phyloP scores from a whole-genome alignment of 2,888 invertebrate species.

The Mythimna ferrago region DNA sequence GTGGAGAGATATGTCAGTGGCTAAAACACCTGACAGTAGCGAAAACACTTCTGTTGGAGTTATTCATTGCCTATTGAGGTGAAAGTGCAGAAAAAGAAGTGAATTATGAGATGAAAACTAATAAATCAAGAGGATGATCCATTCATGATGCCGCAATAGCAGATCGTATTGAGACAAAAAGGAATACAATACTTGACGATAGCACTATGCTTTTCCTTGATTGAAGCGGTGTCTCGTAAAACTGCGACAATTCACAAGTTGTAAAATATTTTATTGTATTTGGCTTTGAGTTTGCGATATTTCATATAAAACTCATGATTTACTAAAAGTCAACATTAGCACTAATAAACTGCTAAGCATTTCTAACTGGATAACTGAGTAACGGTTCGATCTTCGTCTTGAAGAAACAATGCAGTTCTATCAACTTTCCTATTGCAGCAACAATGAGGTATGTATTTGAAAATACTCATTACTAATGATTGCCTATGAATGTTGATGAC shows the following conservation, averaged over 20 bases:
- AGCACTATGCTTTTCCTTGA: not conserved
- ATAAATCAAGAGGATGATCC: not conserved
- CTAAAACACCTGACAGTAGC: not conserved
- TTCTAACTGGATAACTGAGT: not conserved
- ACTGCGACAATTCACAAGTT: not conserved
- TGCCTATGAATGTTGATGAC: slow-evolving; percentile 53
- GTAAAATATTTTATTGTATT: slow-evolving; percentile 10
- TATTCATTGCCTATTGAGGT: not conserved
- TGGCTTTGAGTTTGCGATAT: not conserved
- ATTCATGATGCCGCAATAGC: not conserved
- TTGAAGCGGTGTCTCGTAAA: not conserved
- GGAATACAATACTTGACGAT: not conserved
- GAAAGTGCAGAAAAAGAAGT: not conserved
- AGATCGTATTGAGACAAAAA: not conserved
- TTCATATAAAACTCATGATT: not conserved
- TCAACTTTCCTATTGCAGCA: slow-evolving; percentile 28
- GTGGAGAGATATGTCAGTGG: not conserved
- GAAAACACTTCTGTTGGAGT: not conserved
- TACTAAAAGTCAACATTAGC: slow-evolving; percentile 11
- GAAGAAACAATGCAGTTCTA: slow-evolving; percentile 29
- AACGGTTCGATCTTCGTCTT: slow-evolving; percentile 14
- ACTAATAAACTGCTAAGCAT: slow-evolving; percentile 4
- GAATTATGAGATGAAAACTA: not conserved
- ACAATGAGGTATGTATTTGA: slow-evolving; percentile 35
- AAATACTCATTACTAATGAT: slow-evolving; percentile 53